Base-by-base conservation (phyloP, 2,888 invertebrate species). In the Stenodema calcarata region DNA sequence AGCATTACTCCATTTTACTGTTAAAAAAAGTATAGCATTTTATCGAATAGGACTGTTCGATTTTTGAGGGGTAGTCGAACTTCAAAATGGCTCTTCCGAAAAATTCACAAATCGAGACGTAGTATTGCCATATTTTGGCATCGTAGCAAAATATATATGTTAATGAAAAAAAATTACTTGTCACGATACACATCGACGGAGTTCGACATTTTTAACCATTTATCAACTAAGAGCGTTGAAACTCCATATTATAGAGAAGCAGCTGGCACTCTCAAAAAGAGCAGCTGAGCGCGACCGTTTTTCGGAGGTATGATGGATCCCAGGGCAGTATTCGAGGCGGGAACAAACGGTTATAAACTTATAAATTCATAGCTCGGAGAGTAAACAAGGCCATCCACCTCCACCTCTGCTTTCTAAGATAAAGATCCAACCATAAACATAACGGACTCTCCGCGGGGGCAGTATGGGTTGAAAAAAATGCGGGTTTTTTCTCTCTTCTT, bases 351-450 rank as follows among this genome's bases (percentile, higher is more conserved):
- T 82, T 82, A 82, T 82, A 35, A 82, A 82, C 82, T 82, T 82
- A 82, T 82, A 82, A 82, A 82, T 82, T 82, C 82, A 82, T 82
- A 82, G 80, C 80, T 54, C 82, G 82, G 42, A 82, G 41, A 69
- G 82, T 69, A 82, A 82, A 82, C 82, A 82, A 41, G 42, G 47
- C 35, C 82, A 47, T 80, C 80, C 75, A 11, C 75, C 75, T 9
- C 41, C 78, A 16, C 44, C 78, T 44, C 41, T 54, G 11, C 80
- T 18, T 78, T 18, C 44, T 30, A 23, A 82, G 82, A 82, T 82
- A 82, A 35, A 62, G 82, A 82, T 82, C 82, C n/a, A 62, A 82
- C 11, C 41, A 69, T 69, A 82, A 80, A 80, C 28, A 80, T 78
- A 44, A 47, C 42, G 80, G 54, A 54, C 73, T 35, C 73, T 73